phyloP scores from a whole-genome alignment of 2,113 vertebrate species.

The Odobenus rosmarus region DNA sequence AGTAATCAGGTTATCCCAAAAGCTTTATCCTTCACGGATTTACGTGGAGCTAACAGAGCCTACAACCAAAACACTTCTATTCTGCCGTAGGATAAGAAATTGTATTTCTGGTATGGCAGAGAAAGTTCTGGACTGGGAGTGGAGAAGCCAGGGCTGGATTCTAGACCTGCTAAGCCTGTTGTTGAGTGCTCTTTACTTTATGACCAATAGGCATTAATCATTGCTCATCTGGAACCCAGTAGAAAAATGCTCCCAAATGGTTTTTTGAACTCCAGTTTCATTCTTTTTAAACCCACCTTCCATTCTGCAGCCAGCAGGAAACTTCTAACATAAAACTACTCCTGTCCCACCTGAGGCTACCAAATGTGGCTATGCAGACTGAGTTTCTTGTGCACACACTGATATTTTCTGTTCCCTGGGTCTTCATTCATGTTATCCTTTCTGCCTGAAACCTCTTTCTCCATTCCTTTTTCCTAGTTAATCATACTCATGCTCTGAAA shows the following conservation, averaged over 20 bases:
- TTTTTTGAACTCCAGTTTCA: not conserved
- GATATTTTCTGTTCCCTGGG: not conserved
- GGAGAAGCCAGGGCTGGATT: not conserved
- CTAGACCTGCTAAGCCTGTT: not conserved
- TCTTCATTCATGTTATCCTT: not conserved
- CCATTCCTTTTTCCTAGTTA: not conserved
- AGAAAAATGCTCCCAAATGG: not conserved
- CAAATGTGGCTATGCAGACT: not conserved
- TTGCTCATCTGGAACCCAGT: not conserved
- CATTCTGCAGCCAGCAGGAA: not conserved
- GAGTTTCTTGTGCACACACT: not conserved
- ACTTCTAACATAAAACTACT: constrained; percentile 32
- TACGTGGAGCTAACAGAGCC: not conserved
- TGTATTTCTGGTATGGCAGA: not conserved
- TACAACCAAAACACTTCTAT: not conserved
- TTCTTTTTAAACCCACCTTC: constrained; percentile 35
- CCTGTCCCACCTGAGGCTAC: not conserved
- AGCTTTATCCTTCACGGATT: not conserved
- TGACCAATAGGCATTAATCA: not conserved
- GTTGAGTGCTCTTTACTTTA: not conserved
- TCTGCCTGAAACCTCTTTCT: not conserved
- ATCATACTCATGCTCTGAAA: not conserved
- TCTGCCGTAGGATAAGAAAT: not conserved
- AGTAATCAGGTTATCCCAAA: not conserved
- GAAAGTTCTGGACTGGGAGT: not conserved